These are phyloP conservation scores for Phalera bucephala DNA, from an alignment of 2,888 invertebrate genomes.

Conservation along the genomic window DNA sequence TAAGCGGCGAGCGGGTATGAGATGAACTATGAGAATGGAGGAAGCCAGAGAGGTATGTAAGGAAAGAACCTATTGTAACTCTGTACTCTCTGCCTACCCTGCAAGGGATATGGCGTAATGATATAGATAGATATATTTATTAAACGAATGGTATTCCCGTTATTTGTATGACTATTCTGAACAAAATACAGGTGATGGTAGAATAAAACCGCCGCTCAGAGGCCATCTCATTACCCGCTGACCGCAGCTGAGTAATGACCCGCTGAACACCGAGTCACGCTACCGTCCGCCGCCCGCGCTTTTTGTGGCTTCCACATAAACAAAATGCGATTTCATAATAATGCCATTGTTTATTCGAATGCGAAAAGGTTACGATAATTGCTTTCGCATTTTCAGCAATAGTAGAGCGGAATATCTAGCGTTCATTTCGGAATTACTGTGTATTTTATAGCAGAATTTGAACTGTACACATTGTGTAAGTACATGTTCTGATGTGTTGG, in stretches of 20 bases:
- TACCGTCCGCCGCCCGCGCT: slow-evolving; percentile 36
- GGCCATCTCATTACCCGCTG: slow-evolving; percentile 67
- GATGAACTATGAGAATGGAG: too few relatives aligned
- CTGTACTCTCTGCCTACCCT: too few relatives aligned
- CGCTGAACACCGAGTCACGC: slow-evolving; percentile 50
- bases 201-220: slow-evolving; percentile 38
- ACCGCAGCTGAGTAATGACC: slow-evolving; percentile 68
- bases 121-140: too few relatives aligned
- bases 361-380: slow-evolving; percentile 29
- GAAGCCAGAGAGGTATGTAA: too few relatives aligned
- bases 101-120: too few relatives aligned
- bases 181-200: slow-evolving; percentile 25
- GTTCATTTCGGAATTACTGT: background rate
- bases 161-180: background rate
- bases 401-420: background rate
- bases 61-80: too few relatives aligned
- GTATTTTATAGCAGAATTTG: background rate
- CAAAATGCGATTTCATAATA: slow-evolving; percentile 44
- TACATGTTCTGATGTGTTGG: background rate
- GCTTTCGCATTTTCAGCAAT: slow-evolving; percentile 17
- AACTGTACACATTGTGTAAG: background rate
- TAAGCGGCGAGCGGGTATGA: too few relatives aligned
- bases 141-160: background rate
- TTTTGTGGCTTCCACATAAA: slow-evolving; percentile 50
- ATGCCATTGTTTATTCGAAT: slow-evolving; percentile 37